phyloP scores from a whole-genome alignment of 2,797 vertebrate species.

The Dendrocincla fuliginosa region DNA sequence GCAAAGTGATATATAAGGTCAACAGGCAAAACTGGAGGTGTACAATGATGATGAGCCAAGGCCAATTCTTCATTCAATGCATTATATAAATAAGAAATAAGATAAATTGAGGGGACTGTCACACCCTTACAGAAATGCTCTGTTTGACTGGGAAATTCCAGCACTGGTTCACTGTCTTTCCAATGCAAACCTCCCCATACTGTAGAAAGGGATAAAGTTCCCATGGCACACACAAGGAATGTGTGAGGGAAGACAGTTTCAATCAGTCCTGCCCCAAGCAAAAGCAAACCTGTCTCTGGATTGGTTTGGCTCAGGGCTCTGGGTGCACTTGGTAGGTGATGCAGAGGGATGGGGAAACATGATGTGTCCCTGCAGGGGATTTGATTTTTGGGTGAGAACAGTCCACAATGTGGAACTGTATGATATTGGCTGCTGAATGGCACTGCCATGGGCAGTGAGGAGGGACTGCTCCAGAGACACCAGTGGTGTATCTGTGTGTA shows the following conservation, averaged over 20 bases:
- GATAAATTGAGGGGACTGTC: background rate
- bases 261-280: background rate
- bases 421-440: background rate
- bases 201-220: background rate
- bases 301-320: background rate
- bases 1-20: background rate
- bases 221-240: background rate
- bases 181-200: background rate
- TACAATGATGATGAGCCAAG: background rate
- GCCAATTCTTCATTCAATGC: background rate
- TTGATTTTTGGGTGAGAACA: background rate
- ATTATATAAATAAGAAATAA: background rate
- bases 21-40: background rate
- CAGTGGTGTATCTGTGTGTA: background rate
- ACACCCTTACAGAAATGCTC: background rate
- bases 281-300: background rate
- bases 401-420: background rate
- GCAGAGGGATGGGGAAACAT: background rate
- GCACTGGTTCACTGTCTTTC: background rate
- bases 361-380: background rate
- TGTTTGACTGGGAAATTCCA: background rate
- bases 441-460: background rate
- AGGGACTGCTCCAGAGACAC: background rate
- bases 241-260: background rate
- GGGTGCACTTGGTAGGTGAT: background rate